Evolutionary conservation across 2,888 invertebrate species (phyloP), one percentile per base, ranked within the genome.

Genomic region (Eudemis profundana): DNA sequence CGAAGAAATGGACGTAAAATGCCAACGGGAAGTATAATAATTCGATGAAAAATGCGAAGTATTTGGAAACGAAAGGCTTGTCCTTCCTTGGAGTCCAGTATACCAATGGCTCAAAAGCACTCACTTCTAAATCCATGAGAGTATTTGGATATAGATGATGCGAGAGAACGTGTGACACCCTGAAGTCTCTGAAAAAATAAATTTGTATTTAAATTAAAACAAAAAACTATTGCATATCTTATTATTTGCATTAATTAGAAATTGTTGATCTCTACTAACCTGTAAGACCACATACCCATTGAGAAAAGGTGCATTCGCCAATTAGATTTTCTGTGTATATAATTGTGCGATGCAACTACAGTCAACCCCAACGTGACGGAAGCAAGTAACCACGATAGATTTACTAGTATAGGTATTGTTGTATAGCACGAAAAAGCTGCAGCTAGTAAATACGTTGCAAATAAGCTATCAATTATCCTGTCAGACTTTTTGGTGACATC

Each of bases 141-240:
- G 97, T 96, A 77, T 97, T 97, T 0, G 97, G 94, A 78, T 94
- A 96, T 1, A 95, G 86, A 78, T 97, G 97, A 81, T 97, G 97
- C 23, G 96, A 96, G 27, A 97, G 82, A 0, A 91, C 95, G 74
- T 97, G 97, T 0, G 95, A 95, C 36, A 97, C 94, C 71, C 97
- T 93, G 94, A 96, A 97, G 64, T 96, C 95, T 68, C 94, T 93
- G 79, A 59, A 90, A 89, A 44, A 42, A 56, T 21, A 46, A 38
- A 14, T 23, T 51, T 36, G 12, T 10, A 19, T 50, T 12, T 19
- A n/a, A n/a, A 23, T 2, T 23, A 23, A 23, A 3, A 23, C 23
- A 4, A 23, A 23, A n/a, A n/a, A n/a, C n/a, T n/a, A n/a, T n/a
- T 36, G 36, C 12, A 29, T 29, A 12, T 50, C 54, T 38, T 42